These are phyloP conservation scores for Halichoeres trimaculatus DNA, from an alignment of 2,113 vertebrate genomes.

Conservation along the genomic window DNA sequence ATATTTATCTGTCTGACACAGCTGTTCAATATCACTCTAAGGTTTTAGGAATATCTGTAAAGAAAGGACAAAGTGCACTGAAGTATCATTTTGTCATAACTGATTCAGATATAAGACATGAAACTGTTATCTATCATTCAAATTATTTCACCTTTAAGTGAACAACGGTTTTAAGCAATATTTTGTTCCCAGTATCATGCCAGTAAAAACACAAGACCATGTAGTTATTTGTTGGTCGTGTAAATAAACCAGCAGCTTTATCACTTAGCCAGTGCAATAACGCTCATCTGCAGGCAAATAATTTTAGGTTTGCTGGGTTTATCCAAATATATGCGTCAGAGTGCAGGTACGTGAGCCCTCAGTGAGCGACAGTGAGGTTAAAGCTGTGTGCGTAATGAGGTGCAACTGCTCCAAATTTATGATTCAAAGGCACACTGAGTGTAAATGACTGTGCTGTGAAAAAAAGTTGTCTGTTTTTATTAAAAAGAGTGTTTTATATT, in stretches of 20 bases:
- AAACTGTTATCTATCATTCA: not conserved
- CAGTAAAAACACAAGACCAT: conserved; percentile 26
- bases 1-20: not conserved
- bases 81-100: conserved; percentile 2
- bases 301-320: not conserved
- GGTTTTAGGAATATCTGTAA: not conserved
- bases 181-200: not conserved
- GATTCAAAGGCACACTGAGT: not conserved
- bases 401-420: not conserved
- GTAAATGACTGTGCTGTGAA: not conserved
- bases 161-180: conserved; percentile 1
- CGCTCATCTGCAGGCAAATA: not conserved
- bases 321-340: not conserved
- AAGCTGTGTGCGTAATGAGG: not conserved
- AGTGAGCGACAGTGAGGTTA: not conserved
- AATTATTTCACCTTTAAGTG: not conserved
- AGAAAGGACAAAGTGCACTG: conserved; percentile 2
- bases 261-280: conserved; percentile 3
- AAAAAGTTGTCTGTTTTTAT: not conserved
- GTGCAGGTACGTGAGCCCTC: not conserved
- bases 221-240: conserved; percentile 3
- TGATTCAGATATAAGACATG: not conserved
- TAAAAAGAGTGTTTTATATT: not conserved
- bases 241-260: not conserved
- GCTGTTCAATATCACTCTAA: not conserved